phyloP scores from a whole-genome alignment of 1,140 invertebrate genomes.

The Drosophila fuyamai region DNA sequence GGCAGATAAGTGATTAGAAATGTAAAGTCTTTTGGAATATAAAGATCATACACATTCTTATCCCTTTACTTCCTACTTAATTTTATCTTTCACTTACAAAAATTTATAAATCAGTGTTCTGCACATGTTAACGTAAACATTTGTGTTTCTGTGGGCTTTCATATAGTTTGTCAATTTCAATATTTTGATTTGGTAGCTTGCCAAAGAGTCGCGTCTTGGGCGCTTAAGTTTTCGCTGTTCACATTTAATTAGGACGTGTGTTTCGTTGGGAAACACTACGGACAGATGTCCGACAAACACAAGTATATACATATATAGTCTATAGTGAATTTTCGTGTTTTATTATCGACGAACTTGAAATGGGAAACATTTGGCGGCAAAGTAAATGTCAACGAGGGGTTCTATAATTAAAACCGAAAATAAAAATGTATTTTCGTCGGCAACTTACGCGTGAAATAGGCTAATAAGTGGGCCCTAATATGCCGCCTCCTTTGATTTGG shows the following conservation, averaged over 20 bases:
- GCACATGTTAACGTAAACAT: background rate
- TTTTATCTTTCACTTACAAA: background rate
- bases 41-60: no score
- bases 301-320: constrained; percentile 18
- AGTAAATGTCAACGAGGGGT: constrained; percentile 30
- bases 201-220: constrained; percentile 59
- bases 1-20: background rate
- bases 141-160: background rate
- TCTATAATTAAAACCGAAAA: constrained; percentile 35
- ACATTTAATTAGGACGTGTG: constrained; percentile 67
- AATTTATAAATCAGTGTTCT: background rate
- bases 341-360: constrained; percentile 45
- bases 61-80: no score
- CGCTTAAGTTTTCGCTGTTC: constrained; percentile 48
- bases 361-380: constrained; percentile 39
- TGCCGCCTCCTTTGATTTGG: constrained; percentile 15
- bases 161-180: constrained; percentile 39
- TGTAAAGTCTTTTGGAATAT: no score
- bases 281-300: constrained; percentile 16
- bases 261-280: constrained; percentile 24
- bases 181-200: constrained; percentile 72
- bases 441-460: constrained; percentile 67
- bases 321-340: constrained; percentile 40
- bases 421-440: constrained; percentile 23
- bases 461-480: constrained; percentile 57